Base-by-base conservation (phyloP, 2,888 invertebrate species). In the Troides oblongomaculatus region DNA sequence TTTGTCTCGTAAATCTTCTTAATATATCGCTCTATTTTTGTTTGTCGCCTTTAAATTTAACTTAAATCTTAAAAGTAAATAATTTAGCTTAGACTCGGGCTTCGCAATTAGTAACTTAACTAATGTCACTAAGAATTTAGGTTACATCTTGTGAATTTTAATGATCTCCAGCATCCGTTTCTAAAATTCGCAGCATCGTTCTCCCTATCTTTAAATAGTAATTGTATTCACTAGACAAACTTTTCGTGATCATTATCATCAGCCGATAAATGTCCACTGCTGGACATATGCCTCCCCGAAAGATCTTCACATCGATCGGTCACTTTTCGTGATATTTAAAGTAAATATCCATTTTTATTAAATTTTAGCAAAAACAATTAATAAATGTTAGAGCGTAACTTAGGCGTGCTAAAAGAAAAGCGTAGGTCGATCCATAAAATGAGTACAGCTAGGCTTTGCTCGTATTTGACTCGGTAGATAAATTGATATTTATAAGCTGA, bases 21-120 rank as follows among this genome's bases (percentile, higher is more conserved):
- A 91, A 92, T 91, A 86, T 91, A 92, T 92, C 79, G 90, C 92
- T 91, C 88, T 92, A 92, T 92, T 92, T 92, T 92, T 92, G 92
- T 89, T 87, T 83, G 87, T 83, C 80, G 82, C 84, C 85, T 86
- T 84, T 86, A 89, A 88, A 91, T 90, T 90, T 89, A 46, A 14
- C 46, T 46, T 14, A 85, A 89, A 78, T 77, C 79, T 81, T 82
- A 86, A 83, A 89, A 84, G 88, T 88, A 88, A 90, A 90, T 90
- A 88, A 89, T 88, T 88, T 88, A 90, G 88, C 88, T 89, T 89
- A 88, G 89, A 89, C 84, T 81, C 79, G 81, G 75, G 81, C 79
- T 81, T 83, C 79, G 81, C 84, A 83, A 86, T 86, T 84, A 83
- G 82, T 84, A 80, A 86, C 86, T 84, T 84, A 82, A 84, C 80